Evolutionary conservation across 1,140 invertebrate genomes (phyloP), one percentile per base, ranked within the genome.

Genomic region (Mycetomoellerius zeteki): DNA sequence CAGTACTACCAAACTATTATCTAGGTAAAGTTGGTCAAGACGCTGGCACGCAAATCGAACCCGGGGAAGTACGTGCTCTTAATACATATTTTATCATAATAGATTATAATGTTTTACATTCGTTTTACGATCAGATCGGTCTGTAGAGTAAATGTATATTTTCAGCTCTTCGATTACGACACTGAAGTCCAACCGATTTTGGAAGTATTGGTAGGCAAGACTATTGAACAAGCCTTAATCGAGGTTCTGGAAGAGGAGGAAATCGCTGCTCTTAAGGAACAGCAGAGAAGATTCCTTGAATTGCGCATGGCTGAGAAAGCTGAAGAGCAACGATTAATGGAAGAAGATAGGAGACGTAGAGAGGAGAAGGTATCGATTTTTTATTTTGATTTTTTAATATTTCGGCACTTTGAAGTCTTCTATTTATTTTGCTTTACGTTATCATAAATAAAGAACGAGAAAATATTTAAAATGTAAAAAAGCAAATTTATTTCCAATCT

Each of bases 81-180:
- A 16, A 58, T 21, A n/a, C n/a, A n/a, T n/a, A 65, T 62, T 33
- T 43, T n/a, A 37, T 67, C 50, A 27, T 3, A 69, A 47, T 21
- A 47, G 12, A 67, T n/a, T 43, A 6, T 37, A 0, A 27, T 54
- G 1, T 24, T 52, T 33, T 52, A 77, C 50, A 77, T 14, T n/a
- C n/a, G n/a, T n/a, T n/a, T n/a, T 33, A 78, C 14, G 5, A 0
- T 27, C 12, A 21, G 3, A 82, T 56, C 19, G n/a, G 2, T 67
- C 56, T 27, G n/a, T 50, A 50, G 1, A 37, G 14, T 7, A 52
- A 85, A 50, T 30, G 3, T 52, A 67, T 80, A 33, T 62, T 90
- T 92, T 47, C 92, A 97, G 96, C 95, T 98, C n/a, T 98, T 98
- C 94, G 97, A 99, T 95, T 99, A 98, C 95, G 98, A 99, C 94